phyloP scores from a whole-genome alignment of 2,888 invertebrate genomes.

The Physocephala rufipes region DNA sequence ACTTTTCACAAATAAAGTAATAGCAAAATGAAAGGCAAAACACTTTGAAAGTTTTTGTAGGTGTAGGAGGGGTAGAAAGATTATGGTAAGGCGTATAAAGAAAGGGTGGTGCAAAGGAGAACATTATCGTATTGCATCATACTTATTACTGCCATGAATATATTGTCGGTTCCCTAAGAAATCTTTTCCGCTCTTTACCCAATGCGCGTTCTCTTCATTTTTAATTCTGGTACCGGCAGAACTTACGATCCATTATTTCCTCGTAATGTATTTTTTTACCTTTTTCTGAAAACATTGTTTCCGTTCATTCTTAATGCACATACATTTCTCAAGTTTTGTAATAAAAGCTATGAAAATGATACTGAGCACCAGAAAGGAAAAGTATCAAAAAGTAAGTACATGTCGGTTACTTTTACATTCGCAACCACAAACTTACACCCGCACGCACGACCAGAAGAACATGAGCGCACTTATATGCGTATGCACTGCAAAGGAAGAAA shows the following conservation, averaged over 20 bases:
- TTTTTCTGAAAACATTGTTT: neutral
- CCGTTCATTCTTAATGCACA: conserved; percentile 9
- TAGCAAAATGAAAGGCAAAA: neutral
- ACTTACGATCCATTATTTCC: neutral
- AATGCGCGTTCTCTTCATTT: too few species aligned
- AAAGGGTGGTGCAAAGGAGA: neutral
- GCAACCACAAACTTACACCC: neutral
- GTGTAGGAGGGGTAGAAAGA: neutral
- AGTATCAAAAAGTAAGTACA: neutral
- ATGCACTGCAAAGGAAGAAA: neutral
- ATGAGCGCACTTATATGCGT: too few species aligned
- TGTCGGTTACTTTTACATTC: neutral
- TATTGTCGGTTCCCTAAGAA: neutral
- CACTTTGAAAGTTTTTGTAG: neutral
- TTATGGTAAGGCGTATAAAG: too few species aligned
- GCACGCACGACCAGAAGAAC: neutral
- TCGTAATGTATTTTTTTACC: conserved; percentile 3
- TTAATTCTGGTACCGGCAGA: neutral
- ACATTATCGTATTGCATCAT: conserved; percentile 1
- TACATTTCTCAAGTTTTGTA: conserved; percentile 7
- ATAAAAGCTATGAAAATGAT: conserved; percentile 15
- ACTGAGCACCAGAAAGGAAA: neutral
- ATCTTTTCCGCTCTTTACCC: neutral
- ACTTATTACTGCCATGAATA: conserved; percentile 16
- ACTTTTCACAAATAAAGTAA: neutral